Conservation (phyloP, 2,888 invertebrate species). For the Hydrotaea diabolus region DNA sequence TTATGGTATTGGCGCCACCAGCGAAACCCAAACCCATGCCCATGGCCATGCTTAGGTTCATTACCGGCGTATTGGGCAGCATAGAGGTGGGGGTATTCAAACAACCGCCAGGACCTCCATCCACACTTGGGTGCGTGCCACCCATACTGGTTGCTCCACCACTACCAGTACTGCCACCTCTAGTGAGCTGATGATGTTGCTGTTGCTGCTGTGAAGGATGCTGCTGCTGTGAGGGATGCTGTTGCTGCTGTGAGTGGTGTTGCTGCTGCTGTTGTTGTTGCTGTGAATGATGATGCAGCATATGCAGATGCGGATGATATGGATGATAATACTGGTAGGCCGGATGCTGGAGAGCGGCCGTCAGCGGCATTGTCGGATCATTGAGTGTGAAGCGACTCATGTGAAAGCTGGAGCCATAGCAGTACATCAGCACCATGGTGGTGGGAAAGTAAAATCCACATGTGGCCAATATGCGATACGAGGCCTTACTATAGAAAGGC, state of each 20-base stretch:
- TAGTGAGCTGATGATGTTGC: constrained; percentile 59
- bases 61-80: constrained; percentile 75
- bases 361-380: constrained; percentile 81
- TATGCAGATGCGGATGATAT: constrained; percentile 55
- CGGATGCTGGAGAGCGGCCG: constrained; percentile 77
- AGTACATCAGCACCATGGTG: constrained; percentile 95
- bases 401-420: constrained; percentile 94
- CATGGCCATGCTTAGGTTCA: constrained; percentile 80
- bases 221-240: constrained; percentile 69
- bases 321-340: constrained; percentile 70
- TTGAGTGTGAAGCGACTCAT: constrained; percentile 88
- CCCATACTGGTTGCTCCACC: not conserved
- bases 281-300: constrained; percentile 67
- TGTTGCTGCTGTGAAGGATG: too few species aligned
- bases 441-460: constrained; percentile 95
- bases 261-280: constrained; percentile 57
- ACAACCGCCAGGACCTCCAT: not conserved
- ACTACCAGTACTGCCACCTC: constrained; percentile 31
- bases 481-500: constrained; percentile 89
- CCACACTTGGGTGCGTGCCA: not conserved
- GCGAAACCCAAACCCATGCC: constrained; percentile 73
- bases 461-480: constrained; percentile 89
- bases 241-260: constrained; percentile 38
- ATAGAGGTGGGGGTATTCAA: constrained; percentile 69
- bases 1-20: constrained; percentile 73